Conservation (phyloP, 1,140 invertebrate genomes). For the Probaryconus sp. region DNA sequence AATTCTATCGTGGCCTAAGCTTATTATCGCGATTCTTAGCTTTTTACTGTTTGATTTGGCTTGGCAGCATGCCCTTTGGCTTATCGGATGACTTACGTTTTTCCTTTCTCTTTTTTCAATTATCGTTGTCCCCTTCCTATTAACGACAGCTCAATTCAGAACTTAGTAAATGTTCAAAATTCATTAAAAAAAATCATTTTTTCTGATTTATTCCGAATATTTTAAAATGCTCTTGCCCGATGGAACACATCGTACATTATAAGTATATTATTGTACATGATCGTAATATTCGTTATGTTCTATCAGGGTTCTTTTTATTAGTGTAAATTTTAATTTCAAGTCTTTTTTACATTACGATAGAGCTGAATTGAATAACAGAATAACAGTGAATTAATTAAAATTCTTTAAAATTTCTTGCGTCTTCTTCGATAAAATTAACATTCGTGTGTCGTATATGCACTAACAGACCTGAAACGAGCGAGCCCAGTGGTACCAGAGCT, state of each 20-base stretch:
- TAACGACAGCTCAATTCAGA: conserved; percentile 8
- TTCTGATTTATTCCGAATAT: no score
- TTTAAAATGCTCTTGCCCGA: no score
- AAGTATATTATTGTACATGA: no score
- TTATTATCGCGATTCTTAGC: conserved; percentile 56
- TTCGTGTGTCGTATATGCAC: conserved; percentile 72
- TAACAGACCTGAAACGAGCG: conserved; percentile 79
- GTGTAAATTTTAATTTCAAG: no score
- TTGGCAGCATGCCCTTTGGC: conserved; percentile 66
- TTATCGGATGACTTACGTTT: conserved; percentile 10
- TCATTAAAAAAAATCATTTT: no score
- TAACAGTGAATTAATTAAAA: conserved; percentile 24
- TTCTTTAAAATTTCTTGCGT: conserved; percentile 21
- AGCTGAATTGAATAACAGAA: background rate
- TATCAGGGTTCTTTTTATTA: no score
- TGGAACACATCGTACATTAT: no score
- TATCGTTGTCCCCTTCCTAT: conserved; percentile 1
- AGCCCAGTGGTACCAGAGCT: conserved; percentile 78
- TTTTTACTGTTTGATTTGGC: conserved; percentile 71
- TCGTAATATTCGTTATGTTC: no score
- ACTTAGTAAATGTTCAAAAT: background rate
- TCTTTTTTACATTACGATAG: no score
- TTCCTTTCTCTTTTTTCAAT: conserved; percentile 16
- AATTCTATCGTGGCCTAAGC: background rate
- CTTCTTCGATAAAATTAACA: conserved; percentile 66